phyloP scores from a whole-genome alignment of 2,888 invertebrate genomes.

The Vannuccia rotundouncinata region DNA sequence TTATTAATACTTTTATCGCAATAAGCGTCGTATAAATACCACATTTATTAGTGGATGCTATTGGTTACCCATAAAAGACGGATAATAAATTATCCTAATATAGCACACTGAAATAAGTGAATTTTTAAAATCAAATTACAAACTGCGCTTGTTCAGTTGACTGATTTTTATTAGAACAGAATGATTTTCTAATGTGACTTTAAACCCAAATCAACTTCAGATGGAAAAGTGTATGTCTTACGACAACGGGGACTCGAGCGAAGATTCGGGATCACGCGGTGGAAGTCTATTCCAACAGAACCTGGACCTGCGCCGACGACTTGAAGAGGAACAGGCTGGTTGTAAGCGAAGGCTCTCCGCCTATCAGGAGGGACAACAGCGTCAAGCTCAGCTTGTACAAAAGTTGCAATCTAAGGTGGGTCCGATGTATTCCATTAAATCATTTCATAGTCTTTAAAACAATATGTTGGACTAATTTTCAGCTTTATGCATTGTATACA shows the following conservation, averaged over 20 bases:
- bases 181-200: too few relatives aligned
- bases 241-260: slow-evolving; percentile 30
- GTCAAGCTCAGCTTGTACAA: slow-evolving; percentile 83
- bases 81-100: too few relatives aligned
- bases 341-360: slow-evolving; percentile 57
- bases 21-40: too few relatives aligned
- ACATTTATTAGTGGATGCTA: too few relatives aligned
- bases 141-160: too few relatives aligned
- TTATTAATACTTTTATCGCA: not conserved
- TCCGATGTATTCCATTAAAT: not conserved
- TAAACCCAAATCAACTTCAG: not conserved
- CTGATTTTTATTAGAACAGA: too few relatives aligned
- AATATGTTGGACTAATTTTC: not conserved
- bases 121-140: too few relatives aligned
- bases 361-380: slow-evolving; percentile 83
- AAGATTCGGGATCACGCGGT: slow-evolving; percentile 21
- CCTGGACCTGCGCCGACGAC: slow-evolving; percentile 61
- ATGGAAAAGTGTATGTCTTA: slow-evolving; percentile 18
- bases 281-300: slow-evolving; percentile 48
- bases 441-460: not conserved
- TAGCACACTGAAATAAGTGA: too few relatives aligned
- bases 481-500: not conserved
- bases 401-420: slow-evolving; percentile 80
- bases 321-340: slow-evolving; percentile 55
- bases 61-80: too few relatives aligned